Percentiles rank a stretch among this genome's conserved stretches.
These are phyloP conservation scores for Crambe crambe DNA, from an alignment of 37 sponge, comb jelly and placozoan species.

Conservation along the genomic window DNA sequence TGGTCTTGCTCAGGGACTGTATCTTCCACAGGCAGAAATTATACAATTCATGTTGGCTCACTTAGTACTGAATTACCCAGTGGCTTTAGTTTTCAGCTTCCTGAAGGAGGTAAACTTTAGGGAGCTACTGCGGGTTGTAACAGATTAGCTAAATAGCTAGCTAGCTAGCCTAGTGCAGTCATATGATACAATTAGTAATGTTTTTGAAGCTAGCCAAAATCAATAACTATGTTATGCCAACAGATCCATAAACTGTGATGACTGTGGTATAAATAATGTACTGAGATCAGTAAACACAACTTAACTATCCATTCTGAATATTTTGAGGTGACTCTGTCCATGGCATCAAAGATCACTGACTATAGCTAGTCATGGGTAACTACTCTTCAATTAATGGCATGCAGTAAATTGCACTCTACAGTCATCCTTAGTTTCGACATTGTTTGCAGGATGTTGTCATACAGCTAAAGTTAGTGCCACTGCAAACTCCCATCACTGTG, in stretches of 20 bases:
- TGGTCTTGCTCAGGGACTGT: conserved; percentile 11
- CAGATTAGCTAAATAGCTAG: neutral
- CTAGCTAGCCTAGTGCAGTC: neutral
- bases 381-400: neutral
- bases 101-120: conserved; percentile 30
- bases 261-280: neutral
- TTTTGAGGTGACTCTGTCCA: neutral
- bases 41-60: conserved; percentile 43
- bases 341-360: neutral
- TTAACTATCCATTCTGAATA: neutral
- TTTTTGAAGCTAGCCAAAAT: too few species aligned
- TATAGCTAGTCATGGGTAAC: neutral
- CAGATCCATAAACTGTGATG: neutral
- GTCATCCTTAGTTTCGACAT: neutral
- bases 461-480: conserved; percentile 43
- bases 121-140: neutral
- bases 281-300: neutral
- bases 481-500: conserved; percentile 56
- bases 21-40: conserved; percentile 15
- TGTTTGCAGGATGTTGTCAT: conserved; percentile 69
- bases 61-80: conserved; percentile 18
- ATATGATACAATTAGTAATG: too few species aligned
- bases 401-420: neutral
- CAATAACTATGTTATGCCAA: neutral
- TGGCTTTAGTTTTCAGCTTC: conserved; percentile 35